Conservation (phyloP, 1,140 invertebrate species). For the Lasioglossum albipes region DNA sequence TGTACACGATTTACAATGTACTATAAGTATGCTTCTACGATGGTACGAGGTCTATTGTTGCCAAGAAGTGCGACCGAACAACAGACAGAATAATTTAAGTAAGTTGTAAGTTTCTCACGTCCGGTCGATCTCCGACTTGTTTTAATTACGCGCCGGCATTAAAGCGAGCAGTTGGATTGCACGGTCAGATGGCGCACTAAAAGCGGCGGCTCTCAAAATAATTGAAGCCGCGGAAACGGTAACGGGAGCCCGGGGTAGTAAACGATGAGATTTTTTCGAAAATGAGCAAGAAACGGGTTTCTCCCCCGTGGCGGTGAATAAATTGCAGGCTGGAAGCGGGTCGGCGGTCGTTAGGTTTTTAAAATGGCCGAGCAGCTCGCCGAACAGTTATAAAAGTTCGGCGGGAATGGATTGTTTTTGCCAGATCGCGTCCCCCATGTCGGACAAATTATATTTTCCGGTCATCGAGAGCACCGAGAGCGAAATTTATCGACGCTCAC, state of each 20-base stretch:
- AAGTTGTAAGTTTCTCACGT: no score
- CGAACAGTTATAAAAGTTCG: background rate
- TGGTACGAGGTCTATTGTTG: no score
- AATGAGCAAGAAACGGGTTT: background rate
- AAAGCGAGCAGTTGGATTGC: background rate
- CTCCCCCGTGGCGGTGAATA: background rate
- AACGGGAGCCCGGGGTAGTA: no score
- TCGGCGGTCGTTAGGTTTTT: background rate
- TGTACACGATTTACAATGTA: no score
- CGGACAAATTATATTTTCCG: no score
- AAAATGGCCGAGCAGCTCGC: background rate
- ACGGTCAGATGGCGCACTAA: no score
- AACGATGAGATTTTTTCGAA: background rate
- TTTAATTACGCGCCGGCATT: constrained; percentile 7
- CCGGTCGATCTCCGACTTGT: background rate
- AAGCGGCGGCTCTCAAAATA: background rate
- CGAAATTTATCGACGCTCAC: background rate
- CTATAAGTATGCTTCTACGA: no score
- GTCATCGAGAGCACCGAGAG: no score
- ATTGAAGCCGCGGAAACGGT: background rate
- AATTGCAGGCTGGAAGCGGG: background rate
- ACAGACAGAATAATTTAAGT: no score
- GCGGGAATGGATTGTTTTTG: background rate
- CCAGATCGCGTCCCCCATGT: background rate
- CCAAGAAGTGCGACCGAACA: no score